Conservation (phyloP, 2,888 invertebrate species). For the Tetrapedia diversipes region DNA sequence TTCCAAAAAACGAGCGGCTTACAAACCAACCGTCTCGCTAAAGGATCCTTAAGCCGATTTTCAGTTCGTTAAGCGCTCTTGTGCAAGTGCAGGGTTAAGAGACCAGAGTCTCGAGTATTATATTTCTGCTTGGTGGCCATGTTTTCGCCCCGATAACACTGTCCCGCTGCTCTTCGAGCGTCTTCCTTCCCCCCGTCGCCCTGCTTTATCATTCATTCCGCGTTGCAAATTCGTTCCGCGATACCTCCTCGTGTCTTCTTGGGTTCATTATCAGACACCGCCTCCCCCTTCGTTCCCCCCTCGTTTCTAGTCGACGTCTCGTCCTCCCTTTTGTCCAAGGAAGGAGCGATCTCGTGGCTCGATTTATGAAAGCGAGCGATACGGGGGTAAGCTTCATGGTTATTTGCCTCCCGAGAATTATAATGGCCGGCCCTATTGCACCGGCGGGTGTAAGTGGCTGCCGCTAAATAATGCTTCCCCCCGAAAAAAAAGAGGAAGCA, state of each 20-base stretch:
- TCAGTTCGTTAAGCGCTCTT: conserved; percentile 60
- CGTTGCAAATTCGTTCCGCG: conserved; percentile 54
- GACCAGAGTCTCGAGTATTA: conserved; percentile 38
- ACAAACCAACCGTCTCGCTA: neutral
- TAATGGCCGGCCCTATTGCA: conserved; percentile 63
- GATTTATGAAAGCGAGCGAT: conserved; percentile 67
- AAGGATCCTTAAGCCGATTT: conserved; percentile 38
- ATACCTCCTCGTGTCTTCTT: conserved; percentile 53
- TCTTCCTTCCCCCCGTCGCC: conserved; percentile 3
- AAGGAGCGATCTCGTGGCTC: conserved; percentile 37
- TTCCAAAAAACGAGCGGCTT: neutral
- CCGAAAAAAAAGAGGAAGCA: conserved; percentile 26
- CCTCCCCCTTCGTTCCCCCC: neutral
- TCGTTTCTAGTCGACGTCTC: conserved; percentile 27
- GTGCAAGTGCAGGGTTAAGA: conserved; percentile 59
- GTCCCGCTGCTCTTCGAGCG: conserved; percentile 22
- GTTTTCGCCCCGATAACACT: conserved; percentile 43
- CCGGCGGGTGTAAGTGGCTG: conserved; percentile 59
- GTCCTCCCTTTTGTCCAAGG: conserved; percentile 51
- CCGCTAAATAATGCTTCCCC: conserved; percentile 59
- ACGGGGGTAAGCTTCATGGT: conserved; percentile 50
- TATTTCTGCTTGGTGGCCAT: conserved; percentile 16
- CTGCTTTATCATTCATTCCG: conserved; percentile 37
- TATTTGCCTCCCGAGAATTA: conserved; percentile 67
- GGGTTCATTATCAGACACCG: conserved; percentile 60